Base-by-base conservation (phyloP, 2,797 vertebrate genomes). In the Sternarchorhynchus goeldii region DNA sequence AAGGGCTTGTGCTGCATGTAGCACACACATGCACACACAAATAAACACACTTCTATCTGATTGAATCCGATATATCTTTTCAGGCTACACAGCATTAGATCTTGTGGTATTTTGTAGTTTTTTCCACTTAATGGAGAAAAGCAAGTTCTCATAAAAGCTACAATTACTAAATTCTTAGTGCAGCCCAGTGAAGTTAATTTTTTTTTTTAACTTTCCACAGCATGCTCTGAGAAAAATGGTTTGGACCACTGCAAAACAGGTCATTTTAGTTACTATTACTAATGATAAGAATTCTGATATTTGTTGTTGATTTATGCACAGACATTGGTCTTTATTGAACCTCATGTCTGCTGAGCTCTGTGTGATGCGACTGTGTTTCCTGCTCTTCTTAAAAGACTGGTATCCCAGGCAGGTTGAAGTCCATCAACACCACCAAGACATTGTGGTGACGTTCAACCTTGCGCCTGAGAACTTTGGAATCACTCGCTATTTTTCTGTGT, bases 391-490 rank as follows among this genome's bases (percentile, higher is more conserved):
- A 20, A 57, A 31, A 94, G 94, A 94, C 83, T 94, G 93, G 94
- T 92, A 93, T 79, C 94, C 94, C 6, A 79, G 66, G 70, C 72
- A 92, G 5, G 31, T 93, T 10, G 67, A 86, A 21, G 84, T 93
- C 50, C 82, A 85, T 45, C 93, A 93, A 82, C 76, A 91, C 17
- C 90, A 86, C 12, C 62, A 8, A 0, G 78, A 80, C 20, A 18
- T 92, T 76, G 85, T 67, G 4, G 92, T 94, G 85, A 94, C 93
- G 64, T 94, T 94, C 80, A 94, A 93, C 88, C 87, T 94, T 64
- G 93, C 94, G 7, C 94, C 94, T 3, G 81, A 88, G 18, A 82
- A 80, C 60, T 81, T 94, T 36, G 89, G 82, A 57, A 90, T 94
- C 83, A 85, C 16, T 20, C 86, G 84, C 62, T 94, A 94, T 87